Evolutionary conservation across 1,140 invertebrate genomes (phyloP).

Genomic region (Brachionus koreanus): DNA sequence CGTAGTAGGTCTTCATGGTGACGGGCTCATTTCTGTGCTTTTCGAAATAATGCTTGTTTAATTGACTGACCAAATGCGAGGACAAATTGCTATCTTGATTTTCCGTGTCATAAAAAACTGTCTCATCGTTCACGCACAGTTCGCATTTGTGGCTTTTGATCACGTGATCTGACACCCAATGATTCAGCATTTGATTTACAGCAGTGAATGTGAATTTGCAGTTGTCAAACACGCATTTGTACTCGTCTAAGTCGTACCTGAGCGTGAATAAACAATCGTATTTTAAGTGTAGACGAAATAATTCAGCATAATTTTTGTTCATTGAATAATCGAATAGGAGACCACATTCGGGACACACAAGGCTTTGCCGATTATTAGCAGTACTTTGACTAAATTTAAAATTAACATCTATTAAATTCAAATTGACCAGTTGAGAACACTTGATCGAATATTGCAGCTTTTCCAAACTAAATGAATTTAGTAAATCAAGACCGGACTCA

Average conservation of each 20-base stretch:
- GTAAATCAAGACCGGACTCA: background rate
- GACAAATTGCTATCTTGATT: background rate
- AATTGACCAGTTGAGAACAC: background rate
- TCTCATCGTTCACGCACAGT: background rate
- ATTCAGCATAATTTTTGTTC: background rate
- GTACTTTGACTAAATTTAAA: background rate
- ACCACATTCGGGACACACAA: conserved; percentile 20
- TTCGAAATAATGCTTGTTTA: conserved; percentile 28
- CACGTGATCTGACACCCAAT: background rate
- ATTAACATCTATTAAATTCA: background rate
- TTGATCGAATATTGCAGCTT: background rate
- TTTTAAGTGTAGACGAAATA: background rate
- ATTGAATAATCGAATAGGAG: background rate
- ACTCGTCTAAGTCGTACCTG: background rate
- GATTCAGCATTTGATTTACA: background rate
- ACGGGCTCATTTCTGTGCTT: conserved; percentile 11
- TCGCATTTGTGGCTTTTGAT: background rate
- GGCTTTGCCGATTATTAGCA: background rate
- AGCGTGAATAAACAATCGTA: conserved; percentile 27
- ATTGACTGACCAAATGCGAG: background rate
- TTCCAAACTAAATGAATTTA: background rate
- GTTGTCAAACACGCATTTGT: background rate
- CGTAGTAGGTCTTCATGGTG: background rate
- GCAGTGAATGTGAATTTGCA: background rate
- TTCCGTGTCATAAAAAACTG: background rate